Evolutionary conservation across 2,797 vertebrate species (phyloP), one percentile per base, ranked within the genome.

Genomic region (Decapterus maruadsi): DNA sequence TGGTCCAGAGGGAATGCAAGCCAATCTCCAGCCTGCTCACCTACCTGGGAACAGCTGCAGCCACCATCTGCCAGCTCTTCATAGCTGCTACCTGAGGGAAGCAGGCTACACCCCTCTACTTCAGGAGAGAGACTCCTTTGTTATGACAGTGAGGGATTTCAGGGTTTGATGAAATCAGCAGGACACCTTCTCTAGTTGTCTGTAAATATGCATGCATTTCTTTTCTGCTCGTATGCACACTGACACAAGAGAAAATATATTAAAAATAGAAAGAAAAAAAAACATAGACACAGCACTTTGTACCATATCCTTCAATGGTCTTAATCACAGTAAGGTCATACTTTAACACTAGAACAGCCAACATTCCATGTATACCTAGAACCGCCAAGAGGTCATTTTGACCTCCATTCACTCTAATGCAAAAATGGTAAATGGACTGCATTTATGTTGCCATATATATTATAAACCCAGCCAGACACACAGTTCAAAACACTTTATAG

Each of bases 21-120:
- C 93, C 90, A 90, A 91, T 92, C 90, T 91, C 90, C 87, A 90
- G 86, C 86, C 85, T 79, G 87, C 81, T 90, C 77, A 81, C 84
- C 90, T 94, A 94, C 93, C 92, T 91, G 85, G 76, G 88, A 95
- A 95, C 95, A 95, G 93, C 95, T 96, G 95, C 89, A 89, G 80
- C 77, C 77, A 87, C 95, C 95, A 95, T 96, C 95, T 96, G 95
- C 88, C 90, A 85, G 86, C 89, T 85, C 92, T 86, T 93, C 83
- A 89, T 87, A 86, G 82, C 81, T 84, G 80, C 86, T 93, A 94
- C 94, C 87, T 94, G 91, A 80, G 90, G 89, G 86, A 88, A 86
- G 80, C 51, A 3, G 22, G 64, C 78, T 83, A 79, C 91, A 84
- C 88, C 87, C 84, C 80, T 81, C 76, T 26, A 77, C 88, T 87